Evolutionary conservation across 2,113 vertebrate species (phyloP).

Genomic region (Vicugna pacos): DNA sequence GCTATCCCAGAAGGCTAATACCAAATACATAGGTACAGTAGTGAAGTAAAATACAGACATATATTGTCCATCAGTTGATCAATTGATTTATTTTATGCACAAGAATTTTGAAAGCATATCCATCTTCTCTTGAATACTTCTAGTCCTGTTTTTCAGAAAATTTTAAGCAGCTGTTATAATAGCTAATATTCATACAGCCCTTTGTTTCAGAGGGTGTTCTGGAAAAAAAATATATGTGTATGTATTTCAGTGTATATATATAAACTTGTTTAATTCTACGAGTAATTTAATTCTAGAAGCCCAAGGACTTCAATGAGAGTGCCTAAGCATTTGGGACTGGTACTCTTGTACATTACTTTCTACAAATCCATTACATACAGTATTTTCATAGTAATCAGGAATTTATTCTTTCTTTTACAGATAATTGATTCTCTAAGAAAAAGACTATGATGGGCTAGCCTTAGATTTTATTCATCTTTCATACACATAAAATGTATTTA

Average conservation of each 20-base stretch:
- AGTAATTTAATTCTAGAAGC: background rate
- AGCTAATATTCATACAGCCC: background rate
- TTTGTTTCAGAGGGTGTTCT: background rate
- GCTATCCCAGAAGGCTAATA: background rate
- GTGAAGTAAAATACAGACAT: background rate
- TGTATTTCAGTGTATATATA: background rate
- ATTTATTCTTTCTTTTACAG: background rate
- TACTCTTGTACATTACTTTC: background rate
- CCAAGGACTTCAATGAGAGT: background rate
- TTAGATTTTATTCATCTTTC: slow-evolving; percentile 13
- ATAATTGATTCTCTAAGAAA: background rate
- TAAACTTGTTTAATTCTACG: background rate
- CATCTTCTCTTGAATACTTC: background rate
- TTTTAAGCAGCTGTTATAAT: background rate
- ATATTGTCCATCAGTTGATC: background rate
- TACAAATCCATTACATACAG: background rate
- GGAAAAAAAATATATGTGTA: background rate
- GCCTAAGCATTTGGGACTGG: background rate
- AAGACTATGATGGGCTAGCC: no score
- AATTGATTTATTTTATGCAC: background rate
- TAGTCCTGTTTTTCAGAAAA: background rate
- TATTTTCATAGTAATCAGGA: background rate
- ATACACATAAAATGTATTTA: background rate
- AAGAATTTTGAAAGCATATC: background rate
- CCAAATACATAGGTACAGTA: background rate